A percentile compares a stretch with the other conserved stretches of the same genome.
Evolutionary conservation across 2,888 invertebrate species (phyloP).

Genomic region (Agonopterix arenella): DNA sequence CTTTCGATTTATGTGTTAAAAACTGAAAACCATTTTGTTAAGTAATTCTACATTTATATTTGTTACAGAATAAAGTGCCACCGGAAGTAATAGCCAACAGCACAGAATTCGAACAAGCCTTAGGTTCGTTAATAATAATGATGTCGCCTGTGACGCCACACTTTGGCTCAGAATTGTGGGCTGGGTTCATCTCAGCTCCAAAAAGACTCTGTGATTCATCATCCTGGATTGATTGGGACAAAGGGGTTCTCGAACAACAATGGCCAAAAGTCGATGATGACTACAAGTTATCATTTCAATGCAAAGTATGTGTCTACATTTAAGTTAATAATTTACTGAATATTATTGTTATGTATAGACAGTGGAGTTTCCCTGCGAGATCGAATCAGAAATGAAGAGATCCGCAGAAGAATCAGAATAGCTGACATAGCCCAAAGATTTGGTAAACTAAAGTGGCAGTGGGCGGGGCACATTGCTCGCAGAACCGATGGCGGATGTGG

Average conservation of each 20-base stretch:
- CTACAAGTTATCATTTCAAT: conserved; percentile 80
- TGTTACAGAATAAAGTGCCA: conserved; percentile 76
- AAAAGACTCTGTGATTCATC: conserved; percentile 66
- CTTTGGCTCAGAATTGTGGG: conserved; percentile 94
- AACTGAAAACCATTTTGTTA: background rate
- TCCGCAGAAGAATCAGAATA: too few species aligned
- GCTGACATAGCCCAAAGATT: too few species aligned
- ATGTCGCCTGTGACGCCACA: conserved; percentile 93
- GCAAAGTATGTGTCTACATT: conserved; percentile 73
- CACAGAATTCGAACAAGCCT: conserved; percentile 85
- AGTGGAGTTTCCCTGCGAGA: too few species aligned
- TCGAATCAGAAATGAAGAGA: too few species aligned
- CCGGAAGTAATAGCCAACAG: conserved; percentile 79
- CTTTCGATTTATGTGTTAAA: background rate
- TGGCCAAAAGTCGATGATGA: conserved; percentile 87
- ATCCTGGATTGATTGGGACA: conserved; percentile 79
- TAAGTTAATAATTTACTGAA: too few species aligned
- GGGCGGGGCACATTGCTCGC: too few species aligned
- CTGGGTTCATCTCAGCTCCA: conserved; percentile 82
- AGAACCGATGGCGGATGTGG: too few species aligned
- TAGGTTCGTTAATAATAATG: conserved; percentile 89
- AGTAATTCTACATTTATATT: conserved; percentile 1
- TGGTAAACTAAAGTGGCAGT: too few species aligned
- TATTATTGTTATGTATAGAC: too few species aligned
- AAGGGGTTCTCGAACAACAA: conserved; percentile 83